These are phyloP conservation scores for Deilephila elpenor DNA, from an alignment of 2,888 invertebrate genomes.

Conservation along the genomic window DNA sequence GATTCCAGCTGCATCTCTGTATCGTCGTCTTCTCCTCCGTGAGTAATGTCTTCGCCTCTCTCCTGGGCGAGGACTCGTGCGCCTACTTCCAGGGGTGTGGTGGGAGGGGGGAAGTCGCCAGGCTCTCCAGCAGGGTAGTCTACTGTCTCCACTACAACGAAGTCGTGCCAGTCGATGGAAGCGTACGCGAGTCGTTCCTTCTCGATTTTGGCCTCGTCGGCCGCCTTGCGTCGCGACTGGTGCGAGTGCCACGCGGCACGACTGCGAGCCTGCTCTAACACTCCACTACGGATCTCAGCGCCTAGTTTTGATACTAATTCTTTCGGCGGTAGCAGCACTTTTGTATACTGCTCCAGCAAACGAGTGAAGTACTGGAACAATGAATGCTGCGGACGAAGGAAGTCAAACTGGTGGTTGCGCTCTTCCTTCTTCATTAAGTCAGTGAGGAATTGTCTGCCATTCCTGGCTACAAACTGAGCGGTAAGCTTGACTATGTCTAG, in stretches of 20 bases:
- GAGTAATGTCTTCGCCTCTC: conserved; percentile 88
- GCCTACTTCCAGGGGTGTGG: conserved; percentile 98
- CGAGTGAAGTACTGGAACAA: conserved; percentile 99
- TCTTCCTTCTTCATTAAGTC: conserved; percentile 99
- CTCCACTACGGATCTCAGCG: conserved; percentile 89
- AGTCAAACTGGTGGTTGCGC: conserved; percentile 99
- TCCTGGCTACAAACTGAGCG: conserved; percentile 99
- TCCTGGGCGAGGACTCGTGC: conserved; percentile 94
- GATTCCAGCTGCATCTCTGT: conserved; percentile 96
- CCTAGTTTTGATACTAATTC: conserved; percentile 91
- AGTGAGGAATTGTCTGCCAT: conserved; percentile 98
- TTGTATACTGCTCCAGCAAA: conserved; percentile 98
- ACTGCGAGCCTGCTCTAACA: conserved; percentile 95
- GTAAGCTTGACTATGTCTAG: conserved; percentile 99
- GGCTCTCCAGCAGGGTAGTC: conserved; percentile 99
- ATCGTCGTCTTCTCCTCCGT: conserved; percentile 86
- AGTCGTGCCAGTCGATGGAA: conserved; percentile 99
- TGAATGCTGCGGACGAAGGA: conserved; percentile 98
- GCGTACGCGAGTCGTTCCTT: conserved; percentile 97
- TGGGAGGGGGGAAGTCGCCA: conserved; percentile 98
- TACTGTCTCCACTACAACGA: conserved; percentile 99
- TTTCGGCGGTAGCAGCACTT: conserved; percentile 97
- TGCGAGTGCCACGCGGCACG: conserved; percentile 98
- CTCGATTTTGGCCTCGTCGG: conserved; percentile 98
- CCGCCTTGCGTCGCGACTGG: conserved; percentile 95